phyloP scores from a whole-genome alignment of 2,113 vertebrate species.

The Zosterops borbonicus region DNA sequence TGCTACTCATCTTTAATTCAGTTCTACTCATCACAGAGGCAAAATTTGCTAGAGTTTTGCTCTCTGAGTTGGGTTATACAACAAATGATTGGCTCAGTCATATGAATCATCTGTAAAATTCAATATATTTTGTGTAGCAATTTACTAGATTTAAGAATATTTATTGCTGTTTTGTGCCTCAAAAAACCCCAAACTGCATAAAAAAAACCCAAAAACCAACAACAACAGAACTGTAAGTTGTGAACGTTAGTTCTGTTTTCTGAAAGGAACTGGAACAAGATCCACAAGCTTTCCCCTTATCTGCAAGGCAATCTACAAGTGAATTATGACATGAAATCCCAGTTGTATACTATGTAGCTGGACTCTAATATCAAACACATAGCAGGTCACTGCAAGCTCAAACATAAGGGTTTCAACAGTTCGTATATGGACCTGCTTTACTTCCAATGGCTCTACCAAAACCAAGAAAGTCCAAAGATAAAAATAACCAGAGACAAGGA shows the following conservation, averaged over 20 bases:
- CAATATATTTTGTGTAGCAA: not conserved
- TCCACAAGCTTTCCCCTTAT: not conserved
- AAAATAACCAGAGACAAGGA: not conserved
- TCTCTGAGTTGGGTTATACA: not conserved
- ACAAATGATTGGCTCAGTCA: not conserved
- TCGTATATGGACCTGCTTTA: not conserved
- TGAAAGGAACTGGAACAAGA: not conserved
- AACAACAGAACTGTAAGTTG: not conserved
- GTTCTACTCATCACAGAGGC: not conserved
- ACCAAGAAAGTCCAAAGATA: not conserved
- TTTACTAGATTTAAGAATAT: not conserved
- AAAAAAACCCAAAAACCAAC: accelerated
- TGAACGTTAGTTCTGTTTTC: not conserved
- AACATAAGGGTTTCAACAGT: not conserved
- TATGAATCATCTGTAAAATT: not conserved
- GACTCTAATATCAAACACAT: not conserved
- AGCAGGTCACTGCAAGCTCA: not conserved
- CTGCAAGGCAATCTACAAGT: not conserved
- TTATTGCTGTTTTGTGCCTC: not conserved
- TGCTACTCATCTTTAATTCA: not conserved
- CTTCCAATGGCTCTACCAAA: not conserved
- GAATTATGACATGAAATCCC: not conserved
- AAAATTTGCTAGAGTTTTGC: not conserved
- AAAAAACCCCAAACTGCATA: not conserved
- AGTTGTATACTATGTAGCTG: not conserved